These are phyloP conservation scores for Prenolepis imparis DNA, from an alignment of 2,888 invertebrate species.

Conservation along the genomic window DNA sequence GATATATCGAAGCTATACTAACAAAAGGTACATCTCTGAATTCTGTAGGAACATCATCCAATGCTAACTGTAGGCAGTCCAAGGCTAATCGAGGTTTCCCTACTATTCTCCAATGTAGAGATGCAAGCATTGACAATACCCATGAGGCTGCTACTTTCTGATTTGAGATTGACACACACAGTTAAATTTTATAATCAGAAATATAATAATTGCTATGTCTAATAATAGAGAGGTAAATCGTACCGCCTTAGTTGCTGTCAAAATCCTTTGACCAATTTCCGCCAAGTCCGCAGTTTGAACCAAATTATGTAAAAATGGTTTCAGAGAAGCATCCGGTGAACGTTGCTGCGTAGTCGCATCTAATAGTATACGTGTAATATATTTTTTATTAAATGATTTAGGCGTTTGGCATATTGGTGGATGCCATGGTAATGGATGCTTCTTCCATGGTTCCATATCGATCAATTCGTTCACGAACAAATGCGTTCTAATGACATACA, in stretches of 20 bases:
- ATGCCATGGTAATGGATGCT: constrained; percentile 92
- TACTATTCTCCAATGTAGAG: constrained; percentile 92
- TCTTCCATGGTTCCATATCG: constrained; percentile 87
- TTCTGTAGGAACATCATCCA: constrained; percentile 88
- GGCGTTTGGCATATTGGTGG: constrained; percentile 88
- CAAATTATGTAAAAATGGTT: constrained; percentile 83
- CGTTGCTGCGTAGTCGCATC: constrained; percentile 74
- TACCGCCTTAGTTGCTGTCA: constrained; percentile 91
- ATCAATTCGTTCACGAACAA: constrained; percentile 87
- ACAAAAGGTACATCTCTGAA: constrained; percentile 90
- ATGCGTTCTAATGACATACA: constrained; percentile 69
- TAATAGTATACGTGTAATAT: constrained; percentile 83
- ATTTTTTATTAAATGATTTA: constrained; percentile 82
- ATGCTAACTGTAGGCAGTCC: constrained; percentile 90
- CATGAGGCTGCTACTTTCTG: constrained; percentile 92
- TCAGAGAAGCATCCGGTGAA: constrained; percentile 85
- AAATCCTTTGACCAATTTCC: constrained; percentile 93
- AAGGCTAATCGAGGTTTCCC: constrained; percentile 90
- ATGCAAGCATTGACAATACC: constrained; percentile 91
- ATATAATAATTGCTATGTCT: neutral
- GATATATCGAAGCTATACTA: constrained; percentile 90
- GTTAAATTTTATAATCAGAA: constrained; percentile 75
- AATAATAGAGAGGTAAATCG: constrained; percentile 50
- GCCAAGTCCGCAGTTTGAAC: constrained; percentile 88
- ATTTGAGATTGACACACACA: constrained; percentile 74